Evolutionary conservation across 2,888 invertebrate genomes (phyloP).

Genomic region (Spisula subtruncata): DNA sequence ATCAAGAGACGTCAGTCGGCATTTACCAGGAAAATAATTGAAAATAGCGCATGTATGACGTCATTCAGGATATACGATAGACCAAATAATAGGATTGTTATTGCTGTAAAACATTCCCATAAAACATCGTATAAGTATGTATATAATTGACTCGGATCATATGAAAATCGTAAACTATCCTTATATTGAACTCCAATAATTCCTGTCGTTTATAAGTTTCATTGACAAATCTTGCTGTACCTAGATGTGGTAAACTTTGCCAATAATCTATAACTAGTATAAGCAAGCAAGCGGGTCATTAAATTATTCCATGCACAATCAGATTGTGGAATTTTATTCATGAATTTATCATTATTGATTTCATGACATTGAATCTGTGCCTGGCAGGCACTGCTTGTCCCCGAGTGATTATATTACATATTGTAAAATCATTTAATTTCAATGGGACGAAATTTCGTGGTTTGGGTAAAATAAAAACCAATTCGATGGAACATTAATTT

Average conservation of each 20-base stretch:
- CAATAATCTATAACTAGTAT: slow-evolving; percentile 5
- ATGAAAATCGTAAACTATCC: not conserved
- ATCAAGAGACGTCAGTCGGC: too few species aligned
- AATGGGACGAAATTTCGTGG: too few species aligned
- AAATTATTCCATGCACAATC: not conserved
- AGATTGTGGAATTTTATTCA: slow-evolving; percentile 12
- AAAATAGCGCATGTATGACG: too few species aligned
- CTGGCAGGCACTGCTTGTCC: not conserved
- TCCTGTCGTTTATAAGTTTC: not conserved
- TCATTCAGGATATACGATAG: too few species aligned
- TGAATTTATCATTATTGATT: slow-evolving; percentile 16
- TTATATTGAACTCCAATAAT: not conserved
- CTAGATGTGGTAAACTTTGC: not conserved
- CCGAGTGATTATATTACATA: not conserved
- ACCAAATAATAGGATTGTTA: too few species aligned
- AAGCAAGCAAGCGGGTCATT: not conserved
- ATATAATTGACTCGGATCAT: too few species aligned
- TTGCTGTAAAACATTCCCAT: too few species aligned
- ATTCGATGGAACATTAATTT: too few species aligned
- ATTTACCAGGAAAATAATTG: too few species aligned
- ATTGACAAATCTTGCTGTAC: not conserved
- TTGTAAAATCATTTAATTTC: too few species aligned
- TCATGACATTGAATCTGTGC: not conserved
- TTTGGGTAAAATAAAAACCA: too few species aligned
- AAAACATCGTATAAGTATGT: too few species aligned